These are phyloP conservation scores for Pipra filicauda DNA, from an alignment of 2,113 vertebrate genomes.

Conservation along the genomic window DNA sequence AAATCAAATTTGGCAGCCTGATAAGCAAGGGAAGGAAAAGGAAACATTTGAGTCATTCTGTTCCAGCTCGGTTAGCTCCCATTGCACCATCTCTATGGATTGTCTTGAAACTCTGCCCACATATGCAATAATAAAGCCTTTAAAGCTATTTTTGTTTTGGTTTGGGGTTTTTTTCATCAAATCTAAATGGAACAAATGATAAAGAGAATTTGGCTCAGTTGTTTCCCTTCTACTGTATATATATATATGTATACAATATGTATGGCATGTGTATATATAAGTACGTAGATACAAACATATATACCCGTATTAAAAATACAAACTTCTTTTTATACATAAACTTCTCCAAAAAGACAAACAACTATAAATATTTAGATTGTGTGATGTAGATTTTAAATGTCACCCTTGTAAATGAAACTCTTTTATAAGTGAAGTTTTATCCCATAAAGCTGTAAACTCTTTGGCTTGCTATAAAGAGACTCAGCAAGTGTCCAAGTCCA, in stretches of 20 bases:
- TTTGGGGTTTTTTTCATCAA: neutral
- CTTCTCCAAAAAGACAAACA: neutral
- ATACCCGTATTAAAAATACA: neutral
- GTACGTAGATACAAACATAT: neutral
- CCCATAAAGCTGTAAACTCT: neutral
- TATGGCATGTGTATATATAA: neutral
- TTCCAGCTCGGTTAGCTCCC: slow-evolving; percentile 22
- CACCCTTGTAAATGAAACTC: neutral
- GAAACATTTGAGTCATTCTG: slow-evolving; percentile 21
- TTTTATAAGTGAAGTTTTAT: neutral
- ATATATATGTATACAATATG: neutral
- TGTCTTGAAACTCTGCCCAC: slow-evolving; percentile 26
- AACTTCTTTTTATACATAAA: neutral
- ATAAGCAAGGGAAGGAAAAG: slow-evolving; percentile 32
- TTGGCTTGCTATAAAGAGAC: neutral
- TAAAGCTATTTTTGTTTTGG: slow-evolving; percentile 1
- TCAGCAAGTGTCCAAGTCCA: neutral
- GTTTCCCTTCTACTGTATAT: neutral
- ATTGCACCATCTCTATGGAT: slow-evolving; percentile 1
- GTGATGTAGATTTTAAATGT: neutral
- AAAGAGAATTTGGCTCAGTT: neutral
- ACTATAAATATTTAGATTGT: slow-evolving; percentile 3
- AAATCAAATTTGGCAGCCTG: slow-evolving; percentile 29
- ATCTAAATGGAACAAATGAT: neutral
- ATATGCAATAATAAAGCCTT: neutral